Evolutionary conservation across 2,888 invertebrate genomes (phyloP), one percentile per base, ranked within the genome.

Genomic region (Steinernema carpocapsae): DNA sequence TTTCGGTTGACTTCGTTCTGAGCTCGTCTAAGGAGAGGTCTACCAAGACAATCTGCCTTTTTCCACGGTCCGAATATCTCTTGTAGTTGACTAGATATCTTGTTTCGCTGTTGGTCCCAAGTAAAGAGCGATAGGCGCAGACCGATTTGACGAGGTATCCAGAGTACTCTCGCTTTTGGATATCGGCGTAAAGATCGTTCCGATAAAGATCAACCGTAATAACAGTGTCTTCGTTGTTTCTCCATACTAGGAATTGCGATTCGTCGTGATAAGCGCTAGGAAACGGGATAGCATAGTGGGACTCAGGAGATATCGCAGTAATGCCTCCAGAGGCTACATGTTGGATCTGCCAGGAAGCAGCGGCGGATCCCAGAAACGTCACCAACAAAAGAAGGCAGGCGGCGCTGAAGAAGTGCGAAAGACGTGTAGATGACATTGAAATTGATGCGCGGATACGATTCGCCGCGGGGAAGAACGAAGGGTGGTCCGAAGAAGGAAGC

Each of bases 11-110:
- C 43, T 24, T 42, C 1, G 70, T 24, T n/a, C 46, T 37, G 4
- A 70, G 70, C 42, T 43, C 70, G 22, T n/a, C 70, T 1, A 70
- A 19, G 7, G 70, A 45, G 45, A 70, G 70, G 43, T 45, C 70
- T 1, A 70, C 45, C 22, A 24, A 43, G 4, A 45, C 70, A n/a
- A 24, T 45, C 19, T 70, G 70, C 42, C 45, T 37, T 2, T 43
- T 22, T 12, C 17, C 19, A 19, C 70, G 46, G 43, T 45, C 45
- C 12, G 70, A 1, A 43, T 43, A 24, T 17, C 24, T 42, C 70
- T 29, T 26, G 45, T 43, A 45, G 45, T 70, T 70, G 19, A 70
- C 45, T 2, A 45, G 24, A 24, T 70, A 70, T 10, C 43, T 14
- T 22, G 42, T 70, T 19, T 19, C 45, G 19, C 2, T 24, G 1